phyloP scores from a whole-genome alignment of 1,140 invertebrate genomes.

The Drosophila equinoxialis region DNA sequence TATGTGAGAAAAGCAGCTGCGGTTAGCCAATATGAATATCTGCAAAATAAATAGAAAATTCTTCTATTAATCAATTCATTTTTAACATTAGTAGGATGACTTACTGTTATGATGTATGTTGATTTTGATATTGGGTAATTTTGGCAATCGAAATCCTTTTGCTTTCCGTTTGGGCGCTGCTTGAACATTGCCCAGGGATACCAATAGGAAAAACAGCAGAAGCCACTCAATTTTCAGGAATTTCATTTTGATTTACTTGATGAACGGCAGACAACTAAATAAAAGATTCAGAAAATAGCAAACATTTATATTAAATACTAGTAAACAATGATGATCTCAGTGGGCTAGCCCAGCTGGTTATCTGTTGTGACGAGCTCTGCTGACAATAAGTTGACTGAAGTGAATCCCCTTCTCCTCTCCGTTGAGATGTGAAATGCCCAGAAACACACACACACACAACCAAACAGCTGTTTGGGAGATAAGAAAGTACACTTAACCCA shows the following conservation, averaged over 20 bases:
- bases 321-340: slow-evolving; percentile 16
- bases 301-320: slow-evolving; percentile 2
- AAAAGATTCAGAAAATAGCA: not conserved
- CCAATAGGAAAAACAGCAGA: slow-evolving; percentile 31
- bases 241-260: slow-evolving; percentile 48
- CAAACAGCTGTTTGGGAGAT: slow-evolving; percentile 10
- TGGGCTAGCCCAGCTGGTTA: slow-evolving; percentile 22
- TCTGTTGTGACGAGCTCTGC: slow-evolving; percentile 36
- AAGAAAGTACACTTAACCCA: slow-evolving; percentile 50
- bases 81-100: slow-evolving; percentile 21
- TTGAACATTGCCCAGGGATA: slow-evolving; percentile 22
- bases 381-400: slow-evolving; percentile 23
- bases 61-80: not conserved
- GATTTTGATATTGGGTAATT: slow-evolving; percentile 59
- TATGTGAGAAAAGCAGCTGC: not conserved
- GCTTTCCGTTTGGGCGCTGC: slow-evolving; percentile 50
- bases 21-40: slow-evolving; percentile 60
- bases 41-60: slow-evolving; percentile 23
- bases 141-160: slow-evolving; percentile 24
- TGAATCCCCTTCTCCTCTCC: slow-evolving; percentile 50
- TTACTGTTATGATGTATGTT: slow-evolving; percentile 73
- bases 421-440: slow-evolving; percentile 12
- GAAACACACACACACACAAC: slow-evolving; percentile 1
- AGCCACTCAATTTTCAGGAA: slow-evolving; percentile 52
- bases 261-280: not conserved